A percentile compares a stretch with the other conserved stretches of the same genome.
These are phyloP conservation scores for Erithacus rubecula DNA, from an alignment of 2,797 vertebrate genomes.

Conservation along the genomic window DNA sequence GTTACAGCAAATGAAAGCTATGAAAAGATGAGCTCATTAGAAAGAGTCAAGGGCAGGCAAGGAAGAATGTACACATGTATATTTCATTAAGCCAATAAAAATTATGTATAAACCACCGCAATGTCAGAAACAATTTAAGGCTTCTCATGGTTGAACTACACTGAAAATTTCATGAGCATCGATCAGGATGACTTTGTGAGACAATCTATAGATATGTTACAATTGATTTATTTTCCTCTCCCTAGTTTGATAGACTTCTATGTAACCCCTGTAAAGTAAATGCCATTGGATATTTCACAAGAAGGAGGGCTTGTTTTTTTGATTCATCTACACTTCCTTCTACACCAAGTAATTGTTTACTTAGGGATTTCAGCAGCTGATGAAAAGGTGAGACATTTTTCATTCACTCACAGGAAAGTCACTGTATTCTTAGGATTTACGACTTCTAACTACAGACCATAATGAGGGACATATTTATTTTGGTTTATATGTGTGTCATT, in stretches of 20 bases:
- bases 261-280: not conserved
- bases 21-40: not conserved
- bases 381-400: not conserved
- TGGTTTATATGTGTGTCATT: not conserved
- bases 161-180: slow-evolving; percentile 36
- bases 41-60: slow-evolving; percentile 1
- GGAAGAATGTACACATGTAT: not conserved
- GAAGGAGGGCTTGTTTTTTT: not conserved
- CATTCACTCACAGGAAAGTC: not conserved
- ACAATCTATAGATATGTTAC: not conserved
- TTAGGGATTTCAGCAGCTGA: not conserved
- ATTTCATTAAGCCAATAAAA: slow-evolving; percentile 45
- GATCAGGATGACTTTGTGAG: slow-evolving; percentile 38
- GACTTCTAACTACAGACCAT: not conserved
- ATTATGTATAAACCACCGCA: slow-evolving; percentile 7
- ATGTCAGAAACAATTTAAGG: slow-evolving; percentile 44
- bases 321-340: not conserved
- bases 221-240: slow-evolving; percentile 34
- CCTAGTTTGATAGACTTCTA: not conserved
- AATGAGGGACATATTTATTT: not conserved
- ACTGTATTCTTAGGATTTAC: not conserved
- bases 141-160: not conserved
- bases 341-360: not conserved
- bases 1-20: not conserved
- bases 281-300: not conserved